Percentiles rank a stretch among this genome's conserved stretches.
phyloP scores from a whole-genome alignment of 2,888 invertebrate species.

The Scaptomyza caliginosa region DNA sequence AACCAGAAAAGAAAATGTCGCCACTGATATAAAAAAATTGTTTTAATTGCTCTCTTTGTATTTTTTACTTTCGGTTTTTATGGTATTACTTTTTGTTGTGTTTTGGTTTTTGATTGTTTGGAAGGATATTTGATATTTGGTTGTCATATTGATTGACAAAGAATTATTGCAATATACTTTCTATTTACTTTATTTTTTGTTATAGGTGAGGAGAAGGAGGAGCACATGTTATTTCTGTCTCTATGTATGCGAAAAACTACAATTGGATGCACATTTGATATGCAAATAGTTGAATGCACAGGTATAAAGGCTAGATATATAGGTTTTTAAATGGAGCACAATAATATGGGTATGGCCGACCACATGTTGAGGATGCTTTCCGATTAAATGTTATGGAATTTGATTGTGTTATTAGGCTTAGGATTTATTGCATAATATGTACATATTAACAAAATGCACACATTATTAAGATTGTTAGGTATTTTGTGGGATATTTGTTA shows the following conservation, averaged over 20 bases:
- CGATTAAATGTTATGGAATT: conserved; percentile 30
- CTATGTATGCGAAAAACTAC: conserved; percentile 38
- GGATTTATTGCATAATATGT: conserved; percentile 25
- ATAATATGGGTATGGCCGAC: conserved; percentile 54
- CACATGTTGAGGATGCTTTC: conserved; percentile 44
- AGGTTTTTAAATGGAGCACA: conserved; percentile 10
- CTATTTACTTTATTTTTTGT: conserved; percentile 20
- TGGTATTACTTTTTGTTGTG: conserved; percentile 15
- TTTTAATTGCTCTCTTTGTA: conserved; percentile 59
- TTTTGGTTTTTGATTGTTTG: conserved; percentile 16
- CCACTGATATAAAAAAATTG: conserved; percentile 69
- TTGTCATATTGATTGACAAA: conserved; percentile 37
- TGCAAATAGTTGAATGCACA: conserved; percentile 46
- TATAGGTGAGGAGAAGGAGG: conserved; percentile 32
- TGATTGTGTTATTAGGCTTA: conserved; percentile 25
- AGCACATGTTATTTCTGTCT: conserved; percentile 44
- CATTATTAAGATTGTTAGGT: conserved; percentile 32
- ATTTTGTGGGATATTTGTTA: conserved; percentile 25
- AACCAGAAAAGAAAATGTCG: conserved; percentile 81
- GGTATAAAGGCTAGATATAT: conserved; percentile 19
- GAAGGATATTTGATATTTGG: conserved; percentile 24
- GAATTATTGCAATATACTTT: conserved; percentile 18
- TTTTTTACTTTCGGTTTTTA: conserved; percentile 34
- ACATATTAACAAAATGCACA: conserved; percentile 61
- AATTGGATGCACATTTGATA: conserved; percentile 41